These are phyloP conservation scores for Dione vanillae DNA, from an alignment of 2,888 invertebrate species.

Conservation along the genomic window DNA sequence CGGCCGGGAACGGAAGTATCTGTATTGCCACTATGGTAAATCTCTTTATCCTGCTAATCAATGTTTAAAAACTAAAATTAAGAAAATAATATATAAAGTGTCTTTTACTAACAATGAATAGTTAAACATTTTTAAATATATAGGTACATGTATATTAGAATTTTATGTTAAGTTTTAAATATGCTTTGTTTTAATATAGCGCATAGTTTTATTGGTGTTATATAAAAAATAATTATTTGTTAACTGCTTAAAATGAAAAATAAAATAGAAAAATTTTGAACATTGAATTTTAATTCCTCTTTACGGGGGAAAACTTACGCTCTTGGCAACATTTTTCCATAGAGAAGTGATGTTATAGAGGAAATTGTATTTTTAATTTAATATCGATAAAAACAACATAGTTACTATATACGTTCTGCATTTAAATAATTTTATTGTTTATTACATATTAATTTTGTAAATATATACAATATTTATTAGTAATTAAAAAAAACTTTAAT, in stretches of 20 bases:
- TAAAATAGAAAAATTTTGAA: not conserved
- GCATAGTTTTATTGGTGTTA: no score
- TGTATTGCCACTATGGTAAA: constrained; percentile 52
- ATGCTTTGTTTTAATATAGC: no score
- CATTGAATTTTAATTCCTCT: not conserved
- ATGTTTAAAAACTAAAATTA: no score
- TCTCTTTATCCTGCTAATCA: constrained; percentile 6
- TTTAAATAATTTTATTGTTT: not conserved
- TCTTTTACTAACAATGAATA: no score
- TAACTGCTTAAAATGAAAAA: no score
- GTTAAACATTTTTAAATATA: no score
- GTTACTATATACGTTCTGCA: not conserved
- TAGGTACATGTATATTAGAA: no score
- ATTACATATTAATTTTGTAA: no score
- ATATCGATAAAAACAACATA: constrained; percentile 23
- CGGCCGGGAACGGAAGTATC: constrained; percentile 50
- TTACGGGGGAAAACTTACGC: constrained; percentile 3
- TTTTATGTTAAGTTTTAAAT: no score
- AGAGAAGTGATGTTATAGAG: constrained; percentile 45
- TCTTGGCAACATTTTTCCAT: constrained; percentile 46
- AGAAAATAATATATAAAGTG: not conserved
- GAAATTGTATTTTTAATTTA: not conserved
- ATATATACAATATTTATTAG: not conserved
- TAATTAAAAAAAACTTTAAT: not conserved
- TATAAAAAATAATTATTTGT: no score